Conservation (phyloP, 2,113 vertebrate genomes). For the Osmerus eperlanus region DNA sequence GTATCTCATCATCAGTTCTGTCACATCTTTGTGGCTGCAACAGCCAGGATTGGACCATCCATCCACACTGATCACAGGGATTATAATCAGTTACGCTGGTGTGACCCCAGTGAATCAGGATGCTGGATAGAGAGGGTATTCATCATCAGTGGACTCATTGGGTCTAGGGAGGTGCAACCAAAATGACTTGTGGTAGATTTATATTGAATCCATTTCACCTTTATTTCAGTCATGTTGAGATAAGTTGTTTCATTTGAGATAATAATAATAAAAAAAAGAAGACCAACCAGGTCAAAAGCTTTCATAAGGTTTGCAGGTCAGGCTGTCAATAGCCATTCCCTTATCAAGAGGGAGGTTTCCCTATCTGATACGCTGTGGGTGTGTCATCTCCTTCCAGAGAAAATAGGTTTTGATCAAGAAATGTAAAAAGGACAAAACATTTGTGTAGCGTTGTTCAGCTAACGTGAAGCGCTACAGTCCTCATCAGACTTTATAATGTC, state of each 20-base stretch:
- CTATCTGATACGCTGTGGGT: too few relatives aligned
- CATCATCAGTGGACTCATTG: not conserved
- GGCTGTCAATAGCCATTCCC: too few relatives aligned
- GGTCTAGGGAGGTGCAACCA: not conserved
- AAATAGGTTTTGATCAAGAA: too few relatives aligned
- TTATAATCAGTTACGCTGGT: constrained; percentile 5
- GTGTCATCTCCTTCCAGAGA: too few relatives aligned
- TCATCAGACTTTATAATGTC: too few relatives aligned
- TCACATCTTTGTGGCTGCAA: not conserved
- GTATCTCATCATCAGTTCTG: constrained; percentile 7
- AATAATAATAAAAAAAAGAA: constrained; percentile 3
- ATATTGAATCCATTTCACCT: too few relatives aligned
- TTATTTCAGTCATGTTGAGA: constrained; percentile 22
- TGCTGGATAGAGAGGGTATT: not conserved
- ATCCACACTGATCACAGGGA: not conserved
- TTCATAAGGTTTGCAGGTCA: too few relatives aligned
- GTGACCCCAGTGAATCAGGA: not conserved
- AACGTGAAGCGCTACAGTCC: too few relatives aligned
- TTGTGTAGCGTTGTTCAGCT: too few relatives aligned
- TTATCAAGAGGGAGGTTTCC: too few relatives aligned
- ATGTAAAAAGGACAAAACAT: too few relatives aligned
- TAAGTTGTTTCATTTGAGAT: constrained; percentile 32
- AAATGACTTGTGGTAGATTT: too few relatives aligned
- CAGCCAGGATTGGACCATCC: constrained; percentile 4
- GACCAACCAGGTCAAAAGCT: constrained; percentile 15